Evolutionary conservation across 2,797 vertebrate species (phyloP).

Genomic region (Nasua narica): DNA sequence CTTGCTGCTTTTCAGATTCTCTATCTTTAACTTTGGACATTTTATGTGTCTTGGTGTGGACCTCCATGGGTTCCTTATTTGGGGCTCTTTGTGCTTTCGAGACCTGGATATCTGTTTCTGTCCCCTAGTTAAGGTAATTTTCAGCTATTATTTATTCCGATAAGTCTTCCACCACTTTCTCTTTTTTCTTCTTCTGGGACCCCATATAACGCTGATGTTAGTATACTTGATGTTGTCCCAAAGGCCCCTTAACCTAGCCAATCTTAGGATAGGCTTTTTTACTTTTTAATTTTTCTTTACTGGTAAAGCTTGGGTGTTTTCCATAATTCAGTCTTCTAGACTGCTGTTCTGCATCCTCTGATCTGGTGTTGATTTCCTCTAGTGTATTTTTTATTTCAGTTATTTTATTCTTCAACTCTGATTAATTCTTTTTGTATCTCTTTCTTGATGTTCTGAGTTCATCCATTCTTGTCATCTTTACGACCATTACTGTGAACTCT

Average conservation of each 20-base stretch:
- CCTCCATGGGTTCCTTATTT: not conserved
- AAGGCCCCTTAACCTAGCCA: not conserved
- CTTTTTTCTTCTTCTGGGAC: not conserved
- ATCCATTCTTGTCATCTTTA: not conserved
- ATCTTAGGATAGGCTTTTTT: not conserved
- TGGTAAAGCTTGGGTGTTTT: not conserved
- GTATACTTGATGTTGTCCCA: not conserved
- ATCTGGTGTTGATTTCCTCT: not conserved
- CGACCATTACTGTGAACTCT: not conserved
- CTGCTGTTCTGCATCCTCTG: not conserved
- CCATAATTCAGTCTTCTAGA: not conserved
- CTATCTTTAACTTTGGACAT: not conserved
- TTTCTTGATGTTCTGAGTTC: not conserved
- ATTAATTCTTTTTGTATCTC: not conserved
- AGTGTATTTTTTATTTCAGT: not conserved
- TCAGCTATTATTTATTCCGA: not conserved
- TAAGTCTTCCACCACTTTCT: not conserved
- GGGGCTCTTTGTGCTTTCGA: not conserved
- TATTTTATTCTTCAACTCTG: not conserved
- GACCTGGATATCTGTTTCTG: not conserved
- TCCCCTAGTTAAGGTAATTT: not conserved
- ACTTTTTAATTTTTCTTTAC: not conserved
- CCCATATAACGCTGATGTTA: not conserved
- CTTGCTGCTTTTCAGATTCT: not conserved
- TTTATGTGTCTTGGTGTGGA: not conserved